phyloP scores from a whole-genome alignment of 2,888 invertebrate species.

The Orchesella flavescens region DNA sequence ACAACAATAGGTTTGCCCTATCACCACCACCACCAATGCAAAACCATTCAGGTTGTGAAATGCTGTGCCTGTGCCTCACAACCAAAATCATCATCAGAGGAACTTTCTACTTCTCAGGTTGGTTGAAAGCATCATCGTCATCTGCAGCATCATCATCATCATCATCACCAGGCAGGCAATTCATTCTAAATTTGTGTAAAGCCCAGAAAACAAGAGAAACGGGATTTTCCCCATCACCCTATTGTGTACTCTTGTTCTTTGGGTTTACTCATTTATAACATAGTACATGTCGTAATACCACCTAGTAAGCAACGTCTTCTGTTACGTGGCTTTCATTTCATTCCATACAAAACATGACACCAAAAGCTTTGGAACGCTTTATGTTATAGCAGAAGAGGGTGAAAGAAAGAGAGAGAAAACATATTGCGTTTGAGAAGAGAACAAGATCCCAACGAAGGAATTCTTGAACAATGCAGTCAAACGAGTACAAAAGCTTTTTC shows the following conservation, averaged over 20 bases:
- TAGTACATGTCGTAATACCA: too few species aligned
- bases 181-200: slow-evolving; percentile 17
- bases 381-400: not conserved
- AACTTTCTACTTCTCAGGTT: too few species aligned
- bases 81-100: too few species aligned
- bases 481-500: slow-evolving; percentile 24
- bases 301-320: slow-evolving; percentile 31
- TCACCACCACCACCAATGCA: not conserved
- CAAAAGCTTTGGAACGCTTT: slow-evolving; percentile 13
- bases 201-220: slow-evolving; percentile 23
- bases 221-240: slow-evolving; percentile 35
- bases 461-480: slow-evolving; percentile 25
- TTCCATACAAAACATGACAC: slow-evolving; percentile 41
- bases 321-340: slow-evolving; percentile 38
- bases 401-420: slow-evolving; percentile 13
- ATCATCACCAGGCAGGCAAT: slow-evolving; percentile 3
- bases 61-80: too few species aligned
- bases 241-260: slow-evolving; percentile 8
- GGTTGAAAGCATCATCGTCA: not conserved
- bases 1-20: not conserved
- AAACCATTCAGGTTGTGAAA: too few species aligned
- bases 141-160: not conserved
- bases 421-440: not conserved
- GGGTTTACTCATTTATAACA: slow-evolving; percentile 20
- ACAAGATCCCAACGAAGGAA: slow-evolving; percentile 25